A percentile compares a stretch with the other conserved stretches of the same genome.
These are phyloP conservation scores for Heptascelio sp. DNA, from an alignment of 2,888 invertebrate genomes.

Conservation along the genomic window DNA sequence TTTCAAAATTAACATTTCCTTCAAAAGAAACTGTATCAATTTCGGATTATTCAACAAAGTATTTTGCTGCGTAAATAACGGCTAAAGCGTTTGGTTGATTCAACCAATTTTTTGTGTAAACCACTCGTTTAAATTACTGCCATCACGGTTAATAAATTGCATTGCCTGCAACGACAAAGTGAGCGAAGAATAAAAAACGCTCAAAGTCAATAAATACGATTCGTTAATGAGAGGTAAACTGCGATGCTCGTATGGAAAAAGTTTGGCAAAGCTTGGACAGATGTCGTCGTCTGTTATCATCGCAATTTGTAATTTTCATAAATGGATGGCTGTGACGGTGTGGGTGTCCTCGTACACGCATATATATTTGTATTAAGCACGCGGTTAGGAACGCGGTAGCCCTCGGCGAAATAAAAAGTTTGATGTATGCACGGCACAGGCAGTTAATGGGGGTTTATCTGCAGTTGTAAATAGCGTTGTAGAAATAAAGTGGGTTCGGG, in stretches of 20 bases:
- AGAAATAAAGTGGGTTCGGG: conserved; percentile 51
- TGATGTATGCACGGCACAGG: conserved; percentile 53
- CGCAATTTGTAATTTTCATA: conserved; percentile 28
- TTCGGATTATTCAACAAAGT: no score
- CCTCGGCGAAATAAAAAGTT: conserved; percentile 51
- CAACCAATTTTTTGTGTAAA: no score
- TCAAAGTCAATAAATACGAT: not conserved
- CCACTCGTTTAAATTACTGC: no score
- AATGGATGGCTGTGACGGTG: not conserved
- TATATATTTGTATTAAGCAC: conserved; percentile 33
- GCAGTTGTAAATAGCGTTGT: conserved; percentile 62
- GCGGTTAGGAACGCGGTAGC: conserved; percentile 39
- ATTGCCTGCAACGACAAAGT: no score
- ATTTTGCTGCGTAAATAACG: no score
- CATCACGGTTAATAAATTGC: no score
- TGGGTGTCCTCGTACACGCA: not conserved
- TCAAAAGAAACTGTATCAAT: no score
- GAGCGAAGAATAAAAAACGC: no score
- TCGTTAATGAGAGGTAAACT: not conserved
- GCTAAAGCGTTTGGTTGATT: no score
- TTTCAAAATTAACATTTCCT: no score
- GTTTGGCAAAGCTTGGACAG: conserved; percentile 22
- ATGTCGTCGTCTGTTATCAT: conserved; percentile 44
- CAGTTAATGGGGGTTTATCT: conserved; percentile 65
- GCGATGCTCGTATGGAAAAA: conserved; percentile 16